phyloP scores from a whole-genome alignment of 1,140 invertebrate genomes.

The Linepithema humile region DNA sequence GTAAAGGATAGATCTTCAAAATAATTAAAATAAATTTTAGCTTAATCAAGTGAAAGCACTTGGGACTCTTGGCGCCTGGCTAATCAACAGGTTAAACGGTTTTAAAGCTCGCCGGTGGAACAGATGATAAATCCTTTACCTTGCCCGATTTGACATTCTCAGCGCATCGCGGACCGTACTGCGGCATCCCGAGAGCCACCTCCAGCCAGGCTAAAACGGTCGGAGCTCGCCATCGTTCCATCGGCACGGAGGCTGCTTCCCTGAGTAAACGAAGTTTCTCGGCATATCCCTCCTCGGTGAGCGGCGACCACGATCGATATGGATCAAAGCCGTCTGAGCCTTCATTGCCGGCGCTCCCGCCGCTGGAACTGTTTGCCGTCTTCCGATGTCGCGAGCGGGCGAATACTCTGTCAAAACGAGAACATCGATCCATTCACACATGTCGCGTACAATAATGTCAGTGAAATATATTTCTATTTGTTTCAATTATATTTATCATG shows the following conservation, averaged over 20 bases:
- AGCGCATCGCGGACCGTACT: constrained; percentile 94
- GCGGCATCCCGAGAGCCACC: constrained; percentile 96
- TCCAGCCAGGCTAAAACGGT: constrained; percentile 97
- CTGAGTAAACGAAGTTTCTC: constrained; percentile 92
- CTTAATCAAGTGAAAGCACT: not conserved
- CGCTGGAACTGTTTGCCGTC: constrained; percentile 82
- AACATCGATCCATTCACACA: not conserved
- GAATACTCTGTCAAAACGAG: constrained; percentile 88
- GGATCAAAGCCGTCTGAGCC: constrained; percentile 83
- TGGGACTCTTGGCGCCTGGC: not conserved
- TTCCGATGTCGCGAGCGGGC: constrained; percentile 93
- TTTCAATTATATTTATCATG: not conserved
- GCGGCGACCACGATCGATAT: constrained; percentile 88
- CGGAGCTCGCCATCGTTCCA: constrained; percentile 95
- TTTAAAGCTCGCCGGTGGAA: not conserved
- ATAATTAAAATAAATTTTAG: not conserved
- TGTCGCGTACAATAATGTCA: not conserved
- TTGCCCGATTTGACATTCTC: constrained; percentile 98
- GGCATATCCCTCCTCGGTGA: constrained; percentile 93
- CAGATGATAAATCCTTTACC: constrained; percentile 83
- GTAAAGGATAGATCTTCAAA: not conserved
- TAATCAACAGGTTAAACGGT: not conserved
- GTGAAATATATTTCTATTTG: not conserved
- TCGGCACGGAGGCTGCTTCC: constrained; percentile 94
- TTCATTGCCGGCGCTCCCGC: constrained; percentile 82